These are phyloP conservation scores for Alcis repandata DNA, from an alignment of 2,888 invertebrate species.

Conservation along the genomic window DNA sequence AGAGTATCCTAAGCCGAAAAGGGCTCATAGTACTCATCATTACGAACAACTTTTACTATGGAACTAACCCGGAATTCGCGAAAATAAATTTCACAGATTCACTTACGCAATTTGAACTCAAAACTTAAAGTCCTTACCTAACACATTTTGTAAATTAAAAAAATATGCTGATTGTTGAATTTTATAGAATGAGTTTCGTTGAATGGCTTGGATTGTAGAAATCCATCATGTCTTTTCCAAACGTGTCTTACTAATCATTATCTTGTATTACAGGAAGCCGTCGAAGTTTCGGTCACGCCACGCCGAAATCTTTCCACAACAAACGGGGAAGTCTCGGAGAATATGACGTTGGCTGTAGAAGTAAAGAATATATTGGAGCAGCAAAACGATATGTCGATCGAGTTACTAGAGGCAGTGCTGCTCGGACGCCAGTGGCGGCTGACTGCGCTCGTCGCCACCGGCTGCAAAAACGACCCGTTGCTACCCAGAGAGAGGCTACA, in stretches of 20 bases:
- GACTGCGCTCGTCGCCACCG: constrained; percentile 69
- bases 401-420: constrained; percentile 86
- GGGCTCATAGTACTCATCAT: too few species aligned
- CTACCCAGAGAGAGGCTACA: constrained; percentile 75
- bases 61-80: too few species aligned
- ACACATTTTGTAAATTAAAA: too few species aligned
- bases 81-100: background rate
- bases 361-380: constrained; percentile 90
- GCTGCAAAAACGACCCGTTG: constrained; percentile 62
- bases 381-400: constrained; percentile 87
- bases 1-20: too few species aligned
- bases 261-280: constrained; percentile 78
- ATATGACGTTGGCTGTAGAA: constrained; percentile 89
- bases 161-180: too few species aligned
- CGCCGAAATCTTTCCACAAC: constrained; percentile 79
- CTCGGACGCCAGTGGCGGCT: constrained; percentile 88
- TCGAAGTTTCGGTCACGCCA: constrained; percentile 85
- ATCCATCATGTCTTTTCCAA: too few species aligned
- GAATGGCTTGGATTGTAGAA: too few species aligned
- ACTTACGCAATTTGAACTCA: background rate
- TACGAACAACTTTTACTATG: too few species aligned
- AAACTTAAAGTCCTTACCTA: too few species aligned
- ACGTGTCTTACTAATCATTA: background rate
- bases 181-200: too few species aligned
- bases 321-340: constrained; percentile 76